phyloP scores from a whole-genome alignment of 2,113 vertebrate species.

The Tamias sibiricus region DNA sequence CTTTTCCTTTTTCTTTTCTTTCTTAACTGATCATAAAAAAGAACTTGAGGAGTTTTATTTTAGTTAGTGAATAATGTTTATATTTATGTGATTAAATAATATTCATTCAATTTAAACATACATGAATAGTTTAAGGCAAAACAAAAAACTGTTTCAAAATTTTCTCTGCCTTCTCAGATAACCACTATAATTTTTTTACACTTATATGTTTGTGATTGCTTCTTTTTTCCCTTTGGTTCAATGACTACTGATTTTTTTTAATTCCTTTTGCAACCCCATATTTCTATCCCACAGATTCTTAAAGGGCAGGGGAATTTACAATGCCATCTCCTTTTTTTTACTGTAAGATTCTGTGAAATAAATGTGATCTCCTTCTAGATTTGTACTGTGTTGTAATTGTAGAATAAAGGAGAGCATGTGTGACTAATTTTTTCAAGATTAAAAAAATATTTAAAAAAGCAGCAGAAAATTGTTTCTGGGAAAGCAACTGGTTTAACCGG shows the following conservation, averaged over 20 bases:
- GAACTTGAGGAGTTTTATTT: background rate
- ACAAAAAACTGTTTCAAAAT: background rate
- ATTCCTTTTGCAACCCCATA: background rate
- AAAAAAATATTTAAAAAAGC: background rate
- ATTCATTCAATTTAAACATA: constrained; percentile 13
- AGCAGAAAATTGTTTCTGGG: background rate
- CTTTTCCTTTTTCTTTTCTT: background rate
- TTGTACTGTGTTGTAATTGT: background rate
- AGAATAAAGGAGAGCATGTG: background rate
- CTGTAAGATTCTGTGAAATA: constrained; percentile 31
- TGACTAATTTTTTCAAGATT: background rate
- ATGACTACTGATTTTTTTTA: background rate
- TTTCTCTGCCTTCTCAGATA: constrained; percentile 31
- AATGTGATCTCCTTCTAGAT: background rate
- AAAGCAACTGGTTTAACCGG: background rate
- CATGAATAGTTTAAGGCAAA: background rate
- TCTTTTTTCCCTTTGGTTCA: background rate
- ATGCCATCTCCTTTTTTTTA: background rate
- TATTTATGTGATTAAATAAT: background rate
- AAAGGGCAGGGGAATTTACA: background rate
- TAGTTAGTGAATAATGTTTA: background rate
- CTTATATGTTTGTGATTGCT: background rate
- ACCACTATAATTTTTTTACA: background rate
- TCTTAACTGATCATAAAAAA: background rate
- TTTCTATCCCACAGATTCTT: constrained; percentile 6